Percentiles rank a stretch among this genome's conserved stretches.
Conservation (phyloP, 2,888 invertebrate genomes). For the Drosophila ochracea region DNA sequence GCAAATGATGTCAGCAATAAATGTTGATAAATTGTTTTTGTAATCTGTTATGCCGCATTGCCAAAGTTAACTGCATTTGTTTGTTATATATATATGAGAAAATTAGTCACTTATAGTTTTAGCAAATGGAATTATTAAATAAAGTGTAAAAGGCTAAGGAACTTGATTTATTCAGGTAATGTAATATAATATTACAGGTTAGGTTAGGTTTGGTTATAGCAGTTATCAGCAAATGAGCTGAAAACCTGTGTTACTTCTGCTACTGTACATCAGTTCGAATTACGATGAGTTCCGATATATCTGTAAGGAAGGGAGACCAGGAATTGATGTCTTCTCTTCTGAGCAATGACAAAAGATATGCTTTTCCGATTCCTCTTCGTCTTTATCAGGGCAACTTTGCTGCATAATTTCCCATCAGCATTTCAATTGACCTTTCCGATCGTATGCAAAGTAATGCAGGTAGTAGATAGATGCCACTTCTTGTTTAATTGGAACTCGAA, state of each 20-base stretch:
- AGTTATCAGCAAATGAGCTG: background rate
- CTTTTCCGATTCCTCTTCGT: background rate
- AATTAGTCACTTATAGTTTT: background rate
- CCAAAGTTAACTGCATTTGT: conserved; percentile 5
- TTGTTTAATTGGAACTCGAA: background rate
- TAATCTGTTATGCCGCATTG: conserved; percentile 8
- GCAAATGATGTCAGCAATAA: conserved; percentile 71
- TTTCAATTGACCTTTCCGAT: background rate
- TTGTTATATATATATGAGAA: background rate
- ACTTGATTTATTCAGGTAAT: background rate
- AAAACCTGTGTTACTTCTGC: background rate
- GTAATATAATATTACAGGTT: background rate
- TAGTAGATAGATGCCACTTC: background rate
- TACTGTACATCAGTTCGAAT: background rate
- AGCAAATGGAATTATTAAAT: background rate
- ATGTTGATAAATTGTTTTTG: conserved; percentile 75
- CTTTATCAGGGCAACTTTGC: background rate
- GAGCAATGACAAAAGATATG: background rate
- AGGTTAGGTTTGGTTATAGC: no score
- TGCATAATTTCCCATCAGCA: background rate
- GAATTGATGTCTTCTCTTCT: background rate
- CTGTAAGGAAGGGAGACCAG: background rate
- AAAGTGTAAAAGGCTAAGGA: background rate
- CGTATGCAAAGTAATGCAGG: background rate
- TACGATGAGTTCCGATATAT: background rate